Evolutionary conservation across 1,140 invertebrate species (phyloP).

Genomic region (Lysiphlebus fabarum): DNA sequence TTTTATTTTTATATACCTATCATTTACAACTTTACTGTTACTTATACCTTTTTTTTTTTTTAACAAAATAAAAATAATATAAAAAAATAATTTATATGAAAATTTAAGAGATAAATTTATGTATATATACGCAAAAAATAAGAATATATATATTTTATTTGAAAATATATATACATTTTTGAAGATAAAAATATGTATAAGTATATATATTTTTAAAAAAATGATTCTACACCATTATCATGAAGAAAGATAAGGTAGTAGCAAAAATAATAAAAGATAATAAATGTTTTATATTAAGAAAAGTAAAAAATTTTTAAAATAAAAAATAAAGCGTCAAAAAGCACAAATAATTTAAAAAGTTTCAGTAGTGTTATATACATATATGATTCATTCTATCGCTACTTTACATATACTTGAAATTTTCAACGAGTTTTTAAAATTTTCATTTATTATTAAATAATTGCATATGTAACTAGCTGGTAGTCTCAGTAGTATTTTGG

Average conservation of each 20-base stretch:
- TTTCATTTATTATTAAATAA: slow-evolving; percentile 23
- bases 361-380: neutral
- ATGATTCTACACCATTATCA: too few species aligned
- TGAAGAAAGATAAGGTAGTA: neutral
- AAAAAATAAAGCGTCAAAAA: neutral
- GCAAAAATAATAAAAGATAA: neutral
- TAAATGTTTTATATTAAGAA: neutral
- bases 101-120: too few species aligned
- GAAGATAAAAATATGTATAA: too few species aligned
- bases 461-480: slow-evolving; percentile 23
- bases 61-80: too few species aligned
- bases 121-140: too few species aligned
- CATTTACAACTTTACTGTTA: too few species aligned
- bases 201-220: too few species aligned
- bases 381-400: slow-evolving; percentile 2
- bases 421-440: slow-evolving; percentile 12
- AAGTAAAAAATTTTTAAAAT: neutral
- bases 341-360: slow-evolving; percentile 1
- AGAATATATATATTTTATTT: too few species aligned
- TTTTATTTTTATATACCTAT: too few species aligned
- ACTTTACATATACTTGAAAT: neutral
- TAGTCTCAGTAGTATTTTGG: slow-evolving; percentile 7
- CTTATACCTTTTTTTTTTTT: too few species aligned
- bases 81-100: too few species aligned
- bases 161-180: too few species aligned